A percentile compares a stretch with the other conserved stretches of the same genome.
Evolutionary conservation across 2,113 vertebrate genomes (phyloP).

Genomic region (Xenus cinereus): DNA sequence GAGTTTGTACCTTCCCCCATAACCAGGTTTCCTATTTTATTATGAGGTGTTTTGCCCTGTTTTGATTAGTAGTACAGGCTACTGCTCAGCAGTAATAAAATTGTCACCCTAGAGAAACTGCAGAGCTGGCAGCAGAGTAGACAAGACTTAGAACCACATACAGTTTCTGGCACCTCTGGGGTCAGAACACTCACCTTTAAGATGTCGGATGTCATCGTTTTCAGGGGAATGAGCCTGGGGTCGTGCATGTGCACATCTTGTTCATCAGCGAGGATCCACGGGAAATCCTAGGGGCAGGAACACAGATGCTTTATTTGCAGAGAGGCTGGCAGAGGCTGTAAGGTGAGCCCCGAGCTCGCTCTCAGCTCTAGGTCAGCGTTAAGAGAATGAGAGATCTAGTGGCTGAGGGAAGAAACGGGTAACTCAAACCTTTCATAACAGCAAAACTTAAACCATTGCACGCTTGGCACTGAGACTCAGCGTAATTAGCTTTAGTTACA

Average conservation of each 20-base stretch:
- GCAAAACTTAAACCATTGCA: neutral
- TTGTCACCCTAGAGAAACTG: neutral
- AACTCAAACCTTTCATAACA: neutral
- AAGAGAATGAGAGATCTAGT: neutral
- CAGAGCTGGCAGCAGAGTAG: neutral
- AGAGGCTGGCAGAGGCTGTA: neutral
- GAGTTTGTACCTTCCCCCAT: neutral
- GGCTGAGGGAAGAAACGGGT: neutral
- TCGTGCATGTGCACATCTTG: conserved; percentile 96
- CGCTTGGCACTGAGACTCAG: accelerated
- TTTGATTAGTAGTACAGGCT: neutral
- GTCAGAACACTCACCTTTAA: conserved; percentile 82
- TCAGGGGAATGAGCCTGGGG: conserved; percentile 91
- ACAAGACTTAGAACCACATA: neutral
- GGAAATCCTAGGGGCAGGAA: conserved; percentile 85
- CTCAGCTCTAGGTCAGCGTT: neutral
- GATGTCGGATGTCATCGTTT: conserved; percentile 97
- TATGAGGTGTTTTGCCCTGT: neutral
- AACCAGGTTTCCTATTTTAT: neutral
- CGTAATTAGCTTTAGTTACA: neutral
- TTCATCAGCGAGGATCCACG: conserved; percentile 96
- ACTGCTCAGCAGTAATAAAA: neutral
- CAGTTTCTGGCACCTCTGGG: neutral
- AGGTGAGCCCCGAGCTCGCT: neutral
- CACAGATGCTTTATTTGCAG: neutral